Evolutionary conservation across 2,888 invertebrate species (phyloP).

Genomic region (Eupithecia abbreviata): DNA sequence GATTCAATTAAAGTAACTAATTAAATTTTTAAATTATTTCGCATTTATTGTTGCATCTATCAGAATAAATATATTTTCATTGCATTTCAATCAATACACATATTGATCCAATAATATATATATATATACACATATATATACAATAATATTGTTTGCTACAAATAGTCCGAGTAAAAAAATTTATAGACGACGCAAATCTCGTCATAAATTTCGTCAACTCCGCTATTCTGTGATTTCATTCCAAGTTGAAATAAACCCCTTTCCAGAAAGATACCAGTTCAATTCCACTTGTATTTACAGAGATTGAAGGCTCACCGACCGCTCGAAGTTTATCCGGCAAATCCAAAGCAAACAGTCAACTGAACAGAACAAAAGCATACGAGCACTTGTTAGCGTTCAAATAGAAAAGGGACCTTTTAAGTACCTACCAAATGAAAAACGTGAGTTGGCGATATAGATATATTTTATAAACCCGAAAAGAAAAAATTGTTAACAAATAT

Average conservation of each 20-base stretch:
- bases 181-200: background rate
- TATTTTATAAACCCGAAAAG: background rate
- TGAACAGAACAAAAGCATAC: slow-evolving; percentile 56
- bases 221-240: slow-evolving; percentile 13
- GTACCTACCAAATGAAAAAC: slow-evolving; percentile 11
- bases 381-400: slow-evolving; percentile 66
- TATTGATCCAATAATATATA: background rate
- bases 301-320: slow-evolving; percentile 35
- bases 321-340: slow-evolving; percentile 49
- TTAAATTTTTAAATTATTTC: too few species aligned
- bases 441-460: slow-evolving; percentile 5
- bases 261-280: slow-evolving; percentile 28
- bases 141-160: background rate
- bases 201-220: background rate
- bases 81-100: background rate
- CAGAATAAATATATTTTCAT: too few species aligned
- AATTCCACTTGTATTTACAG: slow-evolving; percentile 34
- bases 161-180: background rate
- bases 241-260: slow-evolving; percentile 25
- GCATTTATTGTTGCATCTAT: too few species aligned
- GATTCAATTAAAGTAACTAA: background rate
- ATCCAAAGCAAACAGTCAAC: slow-evolving; percentile 58
- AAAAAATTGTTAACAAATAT: background rate
- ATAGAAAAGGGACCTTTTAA: slow-evolving; percentile 71
- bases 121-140: too few species aligned